These are phyloP conservation scores for Drosophila mulleri DNA, from an alignment of 2,888 invertebrate species.

Conservation along the genomic window DNA sequence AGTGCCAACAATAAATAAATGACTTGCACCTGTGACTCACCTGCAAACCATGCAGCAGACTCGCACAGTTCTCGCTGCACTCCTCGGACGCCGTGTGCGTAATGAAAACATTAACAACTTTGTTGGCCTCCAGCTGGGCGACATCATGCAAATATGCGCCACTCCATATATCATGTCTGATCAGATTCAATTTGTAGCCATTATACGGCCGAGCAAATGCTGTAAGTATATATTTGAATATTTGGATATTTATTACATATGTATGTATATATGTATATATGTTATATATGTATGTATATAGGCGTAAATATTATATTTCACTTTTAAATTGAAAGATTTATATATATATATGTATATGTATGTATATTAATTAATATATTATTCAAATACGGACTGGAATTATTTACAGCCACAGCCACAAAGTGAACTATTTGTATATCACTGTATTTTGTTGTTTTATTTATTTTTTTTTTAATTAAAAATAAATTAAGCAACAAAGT, in stretches of 20 bases:
- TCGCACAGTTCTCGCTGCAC: slow-evolving; percentile 83
- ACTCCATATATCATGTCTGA: slow-evolving; percentile 81
- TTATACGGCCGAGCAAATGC: slow-evolving; percentile 56
- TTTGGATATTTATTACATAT: not conserved
- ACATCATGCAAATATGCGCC: slow-evolving; percentile 41
- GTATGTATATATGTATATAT: too few relatives aligned
- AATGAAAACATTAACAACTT: slow-evolving; percentile 84
- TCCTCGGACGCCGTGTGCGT: slow-evolving; percentile 85
- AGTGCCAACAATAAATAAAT: not conserved
- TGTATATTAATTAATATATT: too few relatives aligned
- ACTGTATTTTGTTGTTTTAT: too few relatives aligned
- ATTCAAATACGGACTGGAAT: not conserved
- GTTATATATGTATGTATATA: not conserved
- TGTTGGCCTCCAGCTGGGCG: slow-evolving; percentile 57
- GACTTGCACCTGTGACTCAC: slow-evolving; percentile 71
- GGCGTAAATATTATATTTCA: too few relatives aligned
- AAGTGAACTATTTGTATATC: too few relatives aligned
- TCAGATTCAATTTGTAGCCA: slow-evolving; percentile 75
- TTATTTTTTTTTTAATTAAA: too few relatives aligned
- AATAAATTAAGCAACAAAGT: not conserved
- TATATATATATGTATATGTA: too few relatives aligned
- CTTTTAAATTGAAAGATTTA: too few relatives aligned
- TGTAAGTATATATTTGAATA: slow-evolving; percentile 3
- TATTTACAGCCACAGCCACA: slow-evolving; percentile 5
- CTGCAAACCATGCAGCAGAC: slow-evolving; percentile 85